These are phyloP conservation scores for Myotis pilosus DNA, from an alignment of 2,797 vertebrate genomes.

Conservation along the genomic window DNA sequence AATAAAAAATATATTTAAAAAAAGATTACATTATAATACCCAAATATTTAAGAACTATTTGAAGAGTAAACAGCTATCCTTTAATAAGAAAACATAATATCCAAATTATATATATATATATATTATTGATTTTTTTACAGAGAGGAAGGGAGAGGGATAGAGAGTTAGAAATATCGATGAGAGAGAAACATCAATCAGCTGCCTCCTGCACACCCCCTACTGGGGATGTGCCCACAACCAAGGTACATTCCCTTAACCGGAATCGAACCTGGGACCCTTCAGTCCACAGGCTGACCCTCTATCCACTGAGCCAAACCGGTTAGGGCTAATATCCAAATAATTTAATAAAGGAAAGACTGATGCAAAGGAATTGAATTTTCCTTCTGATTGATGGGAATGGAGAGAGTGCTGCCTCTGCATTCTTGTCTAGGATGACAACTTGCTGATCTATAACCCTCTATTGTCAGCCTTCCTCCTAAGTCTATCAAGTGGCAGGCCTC, in stretches of 20 bases:
- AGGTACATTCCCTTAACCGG: no score
- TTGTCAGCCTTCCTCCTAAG: neutral
- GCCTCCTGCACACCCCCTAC: no score
- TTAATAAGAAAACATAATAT: constrained; percentile 30
- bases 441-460: neutral
- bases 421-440: neutral
- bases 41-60: neutral
- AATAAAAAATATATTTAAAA: no score
- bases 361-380: constrained; percentile 30
- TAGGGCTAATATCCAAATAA: neutral
- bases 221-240: no score
- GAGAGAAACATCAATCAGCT: no score
- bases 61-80: neutral
- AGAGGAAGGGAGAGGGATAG: no score
- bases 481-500: neutral
- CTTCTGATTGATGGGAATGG: neutral
- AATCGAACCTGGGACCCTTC: no score
- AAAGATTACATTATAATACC: neutral
- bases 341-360: neutral
- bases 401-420: neutral
- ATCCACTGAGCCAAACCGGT: neutral
- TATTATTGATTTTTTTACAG: no score
- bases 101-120: neutral
- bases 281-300: no score
- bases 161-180: no score